Evolutionary conservation across 2,113 vertebrate genomes (phyloP), one percentile per base, ranked within the genome.

Genomic region (Alosa alosa): DNA sequence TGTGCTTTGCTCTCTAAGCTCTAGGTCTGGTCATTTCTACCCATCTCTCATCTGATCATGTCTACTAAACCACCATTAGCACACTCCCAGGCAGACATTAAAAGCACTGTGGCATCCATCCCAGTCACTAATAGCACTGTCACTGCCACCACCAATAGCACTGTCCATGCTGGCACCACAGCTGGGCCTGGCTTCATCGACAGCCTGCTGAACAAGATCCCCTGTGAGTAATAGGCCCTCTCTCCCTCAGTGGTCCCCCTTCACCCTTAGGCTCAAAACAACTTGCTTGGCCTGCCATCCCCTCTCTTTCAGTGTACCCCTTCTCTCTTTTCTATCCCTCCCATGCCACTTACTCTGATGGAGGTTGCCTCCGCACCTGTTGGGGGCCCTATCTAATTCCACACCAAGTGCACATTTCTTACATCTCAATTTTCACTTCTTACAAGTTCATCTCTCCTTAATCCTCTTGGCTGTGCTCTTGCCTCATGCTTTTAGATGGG

Each of bases 171-270:
- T 9, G 82, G 82, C 0, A 90, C 90, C 44, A 91, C 89, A 0
- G 82, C 89, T 1, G 13, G 0, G 2, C 68, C 88, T 0, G 84
- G 84, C 39, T 88, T 95, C 81, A 75, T 95, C 68, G 86, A 89
- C 0, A 68, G 91, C 86, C 86, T 96, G 39, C 11, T 96, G 1
- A 81, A 94, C 89, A 49, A 84, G 25, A 96, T 97, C 81, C 95
- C 95, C 0, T 0, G 97, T 97, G 88, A 97, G 96, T 96, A 89
- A 36, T 60, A 13, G 0, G 15, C 39, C 47, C n/a, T 25, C 31
- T 8, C 18, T 6, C n/a, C 7, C 25, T 3, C 9, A 72, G 11
- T 18, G 1, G 31, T 17, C 31, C 31, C 9, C 60, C 22, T 5
- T 4, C 72, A 36, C 8, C 13, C 72, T 17, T 57, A 6, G 20